Percentiles rank a stretch among this genome's conserved stretches.
Evolutionary conservation across 2,797 vertebrate genomes (phyloP).

Genomic region (Spinibarbus caldwelli): DNA sequence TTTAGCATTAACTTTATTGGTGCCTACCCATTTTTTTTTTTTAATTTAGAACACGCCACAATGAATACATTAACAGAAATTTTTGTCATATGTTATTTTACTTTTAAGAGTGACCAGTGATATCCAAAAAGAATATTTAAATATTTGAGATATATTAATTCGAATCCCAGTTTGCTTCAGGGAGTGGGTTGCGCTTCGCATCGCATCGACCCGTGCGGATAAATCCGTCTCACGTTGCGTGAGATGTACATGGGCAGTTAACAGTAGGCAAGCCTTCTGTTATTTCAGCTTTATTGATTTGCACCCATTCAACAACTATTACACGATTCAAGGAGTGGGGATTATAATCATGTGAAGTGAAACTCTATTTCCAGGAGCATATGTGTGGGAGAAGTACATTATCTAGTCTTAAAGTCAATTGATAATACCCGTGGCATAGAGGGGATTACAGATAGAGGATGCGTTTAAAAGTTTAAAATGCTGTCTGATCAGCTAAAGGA

Average conservation of each 20-base stretch:
- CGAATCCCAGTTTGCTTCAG: constrained; percentile 66
- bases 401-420: constrained; percentile 72
- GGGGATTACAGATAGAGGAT: constrained; percentile 76
- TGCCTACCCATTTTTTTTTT: neutral
- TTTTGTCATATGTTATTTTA: neutral
- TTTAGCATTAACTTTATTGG: neutral
- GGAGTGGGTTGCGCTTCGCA: constrained; percentile 48
- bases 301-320: constrained; percentile 47
- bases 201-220: constrained; percentile 20
- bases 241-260: constrained; percentile 34
- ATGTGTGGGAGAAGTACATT: constrained; percentile 42
- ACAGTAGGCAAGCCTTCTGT: constrained; percentile 39
- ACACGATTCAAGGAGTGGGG: constrained; percentile 49
- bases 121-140: constrained; percentile 16
- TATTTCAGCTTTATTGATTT: constrained; percentile 53
- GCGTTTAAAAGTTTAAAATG: constrained; percentile 72
- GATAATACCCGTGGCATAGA: constrained; percentile 75
- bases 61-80: neutral
- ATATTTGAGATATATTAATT: neutral
- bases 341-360: constrained; percentile 56
- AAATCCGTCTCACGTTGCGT: constrained; percentile 37
- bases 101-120: neutral
- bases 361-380: constrained; percentile 47
- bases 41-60: neutral
- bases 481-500: constrained; percentile 81